These are phyloP conservation scores for Alligator sinensis DNA, from an alignment of 2,113 vertebrate genomes.

Conservation along the genomic window DNA sequence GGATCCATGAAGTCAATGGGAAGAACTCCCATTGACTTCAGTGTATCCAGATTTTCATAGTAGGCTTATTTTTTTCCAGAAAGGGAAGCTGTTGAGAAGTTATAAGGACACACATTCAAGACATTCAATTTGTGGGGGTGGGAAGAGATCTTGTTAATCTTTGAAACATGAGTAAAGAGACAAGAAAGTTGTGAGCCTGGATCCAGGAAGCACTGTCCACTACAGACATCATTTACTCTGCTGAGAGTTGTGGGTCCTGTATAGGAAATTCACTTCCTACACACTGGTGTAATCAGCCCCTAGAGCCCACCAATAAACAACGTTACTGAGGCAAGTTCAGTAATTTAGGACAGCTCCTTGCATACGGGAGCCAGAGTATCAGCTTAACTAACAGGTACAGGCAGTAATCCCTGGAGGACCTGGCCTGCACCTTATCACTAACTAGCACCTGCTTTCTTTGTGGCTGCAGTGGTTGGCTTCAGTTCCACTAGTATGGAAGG, in stretches of 20 bases:
- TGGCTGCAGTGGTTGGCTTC: not conserved
- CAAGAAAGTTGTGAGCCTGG: not conserved
- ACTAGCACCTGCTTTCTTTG: not conserved
- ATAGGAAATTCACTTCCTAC: not conserved
- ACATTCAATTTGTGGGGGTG: not conserved
- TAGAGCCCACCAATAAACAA: not conserved
- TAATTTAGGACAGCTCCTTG: not conserved
- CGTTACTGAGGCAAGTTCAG: not conserved
- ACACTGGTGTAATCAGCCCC: not conserved
- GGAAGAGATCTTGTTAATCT: not conserved
- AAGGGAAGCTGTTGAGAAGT: not conserved
- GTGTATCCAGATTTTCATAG: not conserved
- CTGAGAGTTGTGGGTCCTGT: not conserved
- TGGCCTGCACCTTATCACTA: not conserved
- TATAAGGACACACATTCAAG: not conserved
- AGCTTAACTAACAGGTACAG: not conserved
- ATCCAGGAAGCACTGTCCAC: not conserved
- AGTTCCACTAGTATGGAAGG: not conserved
- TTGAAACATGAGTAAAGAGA: not conserved
- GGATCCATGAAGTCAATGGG: not conserved
- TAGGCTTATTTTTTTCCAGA: not conserved
- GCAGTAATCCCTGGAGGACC: not conserved
- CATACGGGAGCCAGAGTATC: not conserved
- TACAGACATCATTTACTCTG: not conserved
- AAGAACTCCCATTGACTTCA: not conserved